These are phyloP conservation scores for Danio aesculapii DNA, from an alignment of 2,797 vertebrate genomes.

Conservation along the genomic window DNA sequence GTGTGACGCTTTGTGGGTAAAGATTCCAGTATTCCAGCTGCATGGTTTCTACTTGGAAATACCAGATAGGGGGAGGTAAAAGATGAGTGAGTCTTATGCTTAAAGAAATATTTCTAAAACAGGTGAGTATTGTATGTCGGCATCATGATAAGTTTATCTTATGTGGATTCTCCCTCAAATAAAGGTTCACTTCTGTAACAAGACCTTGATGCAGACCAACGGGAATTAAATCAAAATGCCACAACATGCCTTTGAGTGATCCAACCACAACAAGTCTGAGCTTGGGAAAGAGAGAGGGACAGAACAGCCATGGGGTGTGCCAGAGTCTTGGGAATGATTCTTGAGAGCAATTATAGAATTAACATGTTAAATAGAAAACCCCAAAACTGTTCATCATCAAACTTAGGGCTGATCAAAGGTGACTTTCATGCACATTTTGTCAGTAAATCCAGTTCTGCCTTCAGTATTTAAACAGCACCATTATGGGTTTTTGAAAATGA, in stretches of 20 bases:
- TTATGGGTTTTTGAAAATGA: too few species aligned
- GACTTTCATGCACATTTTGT: too few species aligned
- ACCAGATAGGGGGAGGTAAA: background rate
- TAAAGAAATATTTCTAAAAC: background rate
- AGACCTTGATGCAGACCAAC: slow-evolving; percentile 12
- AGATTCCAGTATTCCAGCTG: slow-evolving; percentile 1
- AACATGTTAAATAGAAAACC: background rate
- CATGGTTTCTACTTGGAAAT: slow-evolving; percentile 17
- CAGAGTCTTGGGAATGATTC: background rate
- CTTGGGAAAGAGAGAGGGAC: background rate
- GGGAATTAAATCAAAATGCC: slow-evolving; percentile 28
- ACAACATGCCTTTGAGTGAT: slow-evolving; percentile 13
- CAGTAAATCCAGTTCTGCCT: too few species aligned
- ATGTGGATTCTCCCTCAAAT: background rate
- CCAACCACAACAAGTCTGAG: slow-evolving; percentile 10
- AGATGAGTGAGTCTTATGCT: background rate
- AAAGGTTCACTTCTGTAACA: slow-evolving; percentile 39
- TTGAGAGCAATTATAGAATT: background rate
- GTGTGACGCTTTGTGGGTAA: background rate
- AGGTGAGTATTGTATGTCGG: background rate
- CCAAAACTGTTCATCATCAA: background rate
- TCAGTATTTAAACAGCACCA: too few species aligned
- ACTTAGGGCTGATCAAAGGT: too few species aligned
- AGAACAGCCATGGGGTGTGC: background rate
- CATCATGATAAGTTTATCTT: background rate